Evolutionary conservation across 1,140 invertebrate species (phyloP).

Genomic region (Drosophila lini): DNA sequence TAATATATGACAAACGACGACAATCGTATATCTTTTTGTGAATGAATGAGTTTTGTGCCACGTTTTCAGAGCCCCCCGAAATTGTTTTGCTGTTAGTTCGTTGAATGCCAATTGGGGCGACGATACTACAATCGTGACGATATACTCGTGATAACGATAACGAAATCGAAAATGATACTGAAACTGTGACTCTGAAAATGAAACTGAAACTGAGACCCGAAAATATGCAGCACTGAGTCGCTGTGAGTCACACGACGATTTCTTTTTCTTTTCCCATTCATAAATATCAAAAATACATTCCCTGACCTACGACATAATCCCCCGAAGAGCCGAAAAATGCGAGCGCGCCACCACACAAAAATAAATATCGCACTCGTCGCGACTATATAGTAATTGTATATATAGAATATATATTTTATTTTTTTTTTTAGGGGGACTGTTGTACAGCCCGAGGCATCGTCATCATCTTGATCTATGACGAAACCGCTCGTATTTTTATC

Average conservation of each 20-base stretch:
- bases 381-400: slow-evolving; percentile 15
- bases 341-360: slow-evolving; percentile 6
- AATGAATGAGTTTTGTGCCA: slow-evolving; percentile 57
- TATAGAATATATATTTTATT: slow-evolving; percentile 1
- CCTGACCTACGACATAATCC: slow-evolving; percentile 71
- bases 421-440: background rate
- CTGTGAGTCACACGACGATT: slow-evolving; percentile 16
- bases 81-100: slow-evolving; percentile 32
- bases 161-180: slow-evolving; percentile 16
- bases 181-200: background rate
- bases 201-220: slow-evolving; percentile 17
- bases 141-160: slow-evolving; percentile 37
- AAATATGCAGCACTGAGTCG: slow-evolving; percentile 43
- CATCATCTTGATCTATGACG: slow-evolving; percentile 52
- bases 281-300: slow-evolving; percentile 27
- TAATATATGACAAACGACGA: slow-evolving; percentile 31
- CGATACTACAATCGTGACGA: slow-evolving; percentile 7
- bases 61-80: slow-evolving; percentile 37
- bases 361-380: slow-evolving; percentile 16
- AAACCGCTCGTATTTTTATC: slow-evolving; percentile 60
- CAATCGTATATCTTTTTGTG: slow-evolving; percentile 8
- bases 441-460: slow-evolving; percentile 14
- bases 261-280: slow-evolving; percentile 43
- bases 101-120: slow-evolving; percentile 57
- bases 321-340: slow-evolving; percentile 17